Conservation (phyloP, 2,888 invertebrate species). For the Leucozona laternaria region DNA sequence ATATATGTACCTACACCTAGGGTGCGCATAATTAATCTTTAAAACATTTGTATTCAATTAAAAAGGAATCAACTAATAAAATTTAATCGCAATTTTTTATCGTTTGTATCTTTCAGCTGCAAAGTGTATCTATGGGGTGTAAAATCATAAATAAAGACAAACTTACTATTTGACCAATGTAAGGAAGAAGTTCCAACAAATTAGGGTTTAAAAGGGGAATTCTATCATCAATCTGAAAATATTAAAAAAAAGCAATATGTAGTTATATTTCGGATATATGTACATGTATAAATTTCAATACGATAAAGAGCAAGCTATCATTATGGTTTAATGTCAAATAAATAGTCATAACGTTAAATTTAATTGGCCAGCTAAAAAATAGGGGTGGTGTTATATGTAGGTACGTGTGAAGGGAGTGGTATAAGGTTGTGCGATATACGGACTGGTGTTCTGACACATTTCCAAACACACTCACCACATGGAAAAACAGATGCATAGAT, state of each 20-base stretch:
- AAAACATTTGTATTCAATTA: not conserved
- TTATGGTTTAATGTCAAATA: constrained; percentile 68
- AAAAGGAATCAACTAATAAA: not conserved
- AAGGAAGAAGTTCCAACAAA: not conserved
- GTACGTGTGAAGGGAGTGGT: no score
- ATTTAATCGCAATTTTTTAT: not conserved
- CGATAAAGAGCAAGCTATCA: constrained; percentile 40
- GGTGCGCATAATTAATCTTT: constrained; percentile 20
- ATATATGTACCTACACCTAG: not conserved
- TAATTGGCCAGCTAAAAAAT: constrained; percentile 45
- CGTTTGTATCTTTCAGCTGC: not conserved
- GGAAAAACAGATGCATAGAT: constrained; percentile 23
- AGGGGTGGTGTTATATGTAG: not conserved
- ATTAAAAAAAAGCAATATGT: constrained; percentile 14
- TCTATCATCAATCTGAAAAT: constrained; percentile 54
- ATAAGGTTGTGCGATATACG: not conserved
- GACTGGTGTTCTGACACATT: constrained; percentile 12
- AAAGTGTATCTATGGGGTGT: not conserved
- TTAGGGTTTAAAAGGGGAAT: not conserved
- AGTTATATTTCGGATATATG: constrained; percentile 40
- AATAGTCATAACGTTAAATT: constrained; percentile 64
- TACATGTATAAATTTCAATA: constrained; percentile 37
- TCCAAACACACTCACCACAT: constrained; percentile 23
- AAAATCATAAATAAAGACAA: not conserved
- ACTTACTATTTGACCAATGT: not conserved